Base-by-base conservation (phyloP, 2,888 invertebrate genomes). In the Scelioninae gen. 1 region DNA sequence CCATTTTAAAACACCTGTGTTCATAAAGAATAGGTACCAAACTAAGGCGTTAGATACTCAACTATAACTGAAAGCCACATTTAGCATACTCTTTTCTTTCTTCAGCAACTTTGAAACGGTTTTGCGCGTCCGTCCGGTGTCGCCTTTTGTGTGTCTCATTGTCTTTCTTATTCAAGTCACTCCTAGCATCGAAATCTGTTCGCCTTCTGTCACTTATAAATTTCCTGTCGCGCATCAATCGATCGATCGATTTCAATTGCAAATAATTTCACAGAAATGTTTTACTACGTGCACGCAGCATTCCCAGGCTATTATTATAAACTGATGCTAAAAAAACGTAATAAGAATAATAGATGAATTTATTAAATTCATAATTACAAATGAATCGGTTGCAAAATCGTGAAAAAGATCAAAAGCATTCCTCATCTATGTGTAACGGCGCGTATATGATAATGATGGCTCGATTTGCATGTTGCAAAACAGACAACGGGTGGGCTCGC, bases 71-170 rank as follows among this genome's bases (percentile, higher is more conserved):
- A n/a, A n/a, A n/a, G n/a, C n/a, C n/a, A n/a, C n/a, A n/a, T n/a
- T n/a, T n/a, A n/a, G n/a, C n/a, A n/a, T n/a, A n/a, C n/a, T n/a
- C n/a, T n/a, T n/a, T n/a, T n/a, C n/a, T n/a, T n/a, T n/a, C n/a
- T n/a, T n/a, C n/a, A n/a, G n/a, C n/a, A n/a, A 90, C 78, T 83
- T 85, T 81, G 87, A 86, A 89, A 88, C 89, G 90, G 87, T 89
- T 87, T 86, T 87, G 89, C 89, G 78, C 86, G 85, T 89, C 88
- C 90, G 88, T 90, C 90, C 89, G 89, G 90, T 90, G 86, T 88
- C 86, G 81, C 74, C 79, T 80, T 82, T 86, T 84, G 8, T 85
- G 43, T 79, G 85, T 83, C 56, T 85, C 86, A 87, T 88, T 88
- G 87, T 89, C 86, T 88, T 83, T 56, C 65, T 69, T 83, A 76